Conservation (phyloP, 1,140 invertebrate species). For the Gryllus bimaculatus region DNA sequence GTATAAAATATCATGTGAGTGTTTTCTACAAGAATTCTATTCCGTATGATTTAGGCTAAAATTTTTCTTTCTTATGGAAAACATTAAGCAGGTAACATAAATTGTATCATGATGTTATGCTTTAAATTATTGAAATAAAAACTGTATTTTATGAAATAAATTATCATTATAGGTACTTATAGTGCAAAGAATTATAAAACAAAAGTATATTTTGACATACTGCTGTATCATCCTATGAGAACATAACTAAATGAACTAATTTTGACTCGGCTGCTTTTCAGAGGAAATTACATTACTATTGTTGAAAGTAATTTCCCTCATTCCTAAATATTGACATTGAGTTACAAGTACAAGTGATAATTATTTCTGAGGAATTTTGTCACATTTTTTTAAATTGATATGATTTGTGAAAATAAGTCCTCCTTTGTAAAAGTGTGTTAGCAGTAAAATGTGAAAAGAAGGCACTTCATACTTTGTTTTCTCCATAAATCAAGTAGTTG, state of each 20-base stretch:
- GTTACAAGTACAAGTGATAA: no score
- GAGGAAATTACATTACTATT: neutral
- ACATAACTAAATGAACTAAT: neutral
- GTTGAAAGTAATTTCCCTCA: no score
- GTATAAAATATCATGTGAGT: neutral
- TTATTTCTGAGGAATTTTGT: no score
- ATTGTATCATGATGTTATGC: neutral
- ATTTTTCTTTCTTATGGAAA: neutral
- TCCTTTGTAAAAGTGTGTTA: no score
- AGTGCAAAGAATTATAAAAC: neutral
- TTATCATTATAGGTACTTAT: neutral
- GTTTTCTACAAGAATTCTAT: neutral
- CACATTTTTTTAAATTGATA: no score
- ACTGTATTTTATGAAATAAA: neutral
- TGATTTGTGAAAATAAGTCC: no score
- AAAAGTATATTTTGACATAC: neutral
- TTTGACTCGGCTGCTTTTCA: neutral
- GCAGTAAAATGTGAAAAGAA: no score
- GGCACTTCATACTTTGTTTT: no score
- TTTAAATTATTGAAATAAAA: constrained; percentile 6
- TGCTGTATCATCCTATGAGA: neutral
- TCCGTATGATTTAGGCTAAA: neutral
- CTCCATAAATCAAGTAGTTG: no score
- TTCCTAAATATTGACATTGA: no score
- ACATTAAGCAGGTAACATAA: neutral